A percentile compares a stretch with the other conserved stretches of the same genome.
Conservation (phyloP, 2,113 vertebrate genomes). For the Serilophus lunatus region DNA sequence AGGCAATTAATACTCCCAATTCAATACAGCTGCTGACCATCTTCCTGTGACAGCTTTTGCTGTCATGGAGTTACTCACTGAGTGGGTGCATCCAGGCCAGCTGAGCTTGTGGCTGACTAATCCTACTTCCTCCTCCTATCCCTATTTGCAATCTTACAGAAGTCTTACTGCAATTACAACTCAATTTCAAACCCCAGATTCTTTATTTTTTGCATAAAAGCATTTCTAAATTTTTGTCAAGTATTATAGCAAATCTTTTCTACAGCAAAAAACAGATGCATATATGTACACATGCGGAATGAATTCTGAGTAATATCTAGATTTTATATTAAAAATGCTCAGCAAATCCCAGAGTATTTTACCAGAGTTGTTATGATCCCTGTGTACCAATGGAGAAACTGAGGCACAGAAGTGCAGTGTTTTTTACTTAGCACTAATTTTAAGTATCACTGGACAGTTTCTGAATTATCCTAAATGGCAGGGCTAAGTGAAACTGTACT, state of each 20-base stretch:
- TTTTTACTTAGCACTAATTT: not conserved
- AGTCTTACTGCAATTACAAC: not conserved
- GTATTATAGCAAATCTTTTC: not conserved
- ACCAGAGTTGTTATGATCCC: not conserved
- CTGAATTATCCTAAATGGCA: not conserved
- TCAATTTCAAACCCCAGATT: not conserved
- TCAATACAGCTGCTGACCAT: not conserved
- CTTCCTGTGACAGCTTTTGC: conserved; percentile 2
- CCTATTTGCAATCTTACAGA: not conserved
- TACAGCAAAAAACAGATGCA: not conserved
- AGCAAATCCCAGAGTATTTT: not conserved
- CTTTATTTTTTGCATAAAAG: not conserved
- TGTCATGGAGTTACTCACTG: not conserved
- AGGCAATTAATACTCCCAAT: not conserved
- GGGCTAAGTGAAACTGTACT: not conserved
- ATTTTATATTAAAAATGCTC: not conserved
- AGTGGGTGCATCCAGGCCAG: not conserved
- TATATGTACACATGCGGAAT: not conserved
- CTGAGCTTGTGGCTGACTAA: conserved; percentile 17
- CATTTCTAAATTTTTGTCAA: not conserved
- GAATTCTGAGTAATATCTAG: not conserved
- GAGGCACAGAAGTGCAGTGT: not conserved
- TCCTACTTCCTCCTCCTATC: conserved; percentile 4
- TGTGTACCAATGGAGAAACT: not conserved
- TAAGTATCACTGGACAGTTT: not conserved